A percentile compares a stretch with the other conserved stretches of the same genome.
Evolutionary conservation across 2,888 invertebrate genomes (phyloP).

Genomic region (Carcina quercana): DNA sequence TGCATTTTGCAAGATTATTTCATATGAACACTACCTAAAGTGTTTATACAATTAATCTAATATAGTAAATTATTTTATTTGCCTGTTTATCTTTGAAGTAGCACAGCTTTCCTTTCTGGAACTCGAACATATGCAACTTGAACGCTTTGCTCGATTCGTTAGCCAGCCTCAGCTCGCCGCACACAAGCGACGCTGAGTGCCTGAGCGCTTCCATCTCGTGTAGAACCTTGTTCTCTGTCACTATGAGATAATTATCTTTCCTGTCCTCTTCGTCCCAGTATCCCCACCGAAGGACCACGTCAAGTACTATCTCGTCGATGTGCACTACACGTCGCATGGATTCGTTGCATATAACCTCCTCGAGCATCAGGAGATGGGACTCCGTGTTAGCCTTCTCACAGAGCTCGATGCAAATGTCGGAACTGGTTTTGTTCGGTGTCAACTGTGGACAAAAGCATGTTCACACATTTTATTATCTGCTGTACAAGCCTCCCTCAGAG

Average conservation of each 20-base stretch:
- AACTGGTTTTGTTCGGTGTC: constrained; percentile 84
- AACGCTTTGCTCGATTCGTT: constrained; percentile 83
- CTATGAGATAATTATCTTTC: constrained; percentile 85
- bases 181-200: constrained; percentile 77
- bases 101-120: constrained; percentile 84
- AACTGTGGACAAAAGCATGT: constrained; percentile 60
- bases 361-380: constrained; percentile 81
- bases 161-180: constrained; percentile 86
- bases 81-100: constrained; percentile 85
- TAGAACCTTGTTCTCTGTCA: constrained; percentile 69
- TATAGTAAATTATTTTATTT: constrained; percentile 11
- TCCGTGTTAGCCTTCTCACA: constrained; percentile 77
- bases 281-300: constrained; percentile 86
- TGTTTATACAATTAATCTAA: too few relatives aligned
- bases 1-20: too few relatives aligned
- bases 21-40: too few relatives aligned
- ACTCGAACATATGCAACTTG: constrained; percentile 85
- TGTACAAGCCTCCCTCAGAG: too few relatives aligned
- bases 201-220: constrained; percentile 68
- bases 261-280: constrained; percentile 92
- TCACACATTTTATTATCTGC: too few relatives aligned
- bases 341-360: constrained; percentile 87
- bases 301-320: constrained; percentile 79
- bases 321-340: constrained; percentile 85
- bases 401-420: constrained; percentile 83